These are phyloP conservation scores for Crossaster papposus DNA, from an alignment of 53 echinoderm and acorn worm species.

Conservation along the genomic window DNA sequence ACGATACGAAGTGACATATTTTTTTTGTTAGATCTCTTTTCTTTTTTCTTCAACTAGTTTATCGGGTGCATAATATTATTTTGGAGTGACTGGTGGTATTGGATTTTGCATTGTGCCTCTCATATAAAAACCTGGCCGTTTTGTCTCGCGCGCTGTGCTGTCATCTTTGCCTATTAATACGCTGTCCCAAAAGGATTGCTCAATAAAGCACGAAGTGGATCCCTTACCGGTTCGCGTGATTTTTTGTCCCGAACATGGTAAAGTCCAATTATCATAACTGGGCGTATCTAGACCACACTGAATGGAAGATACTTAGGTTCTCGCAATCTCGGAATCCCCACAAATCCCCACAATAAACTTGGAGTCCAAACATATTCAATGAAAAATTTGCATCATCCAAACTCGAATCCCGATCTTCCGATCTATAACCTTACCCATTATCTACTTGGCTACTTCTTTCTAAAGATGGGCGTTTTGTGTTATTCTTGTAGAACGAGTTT, in stretches of 20 bases:
- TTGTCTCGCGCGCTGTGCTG: background rate
- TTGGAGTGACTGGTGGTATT: background rate
- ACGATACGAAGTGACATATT: slow-evolving; percentile 8
- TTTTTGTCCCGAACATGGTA: background rate
- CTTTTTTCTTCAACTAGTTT: background rate
- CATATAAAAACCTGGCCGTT: background rate
- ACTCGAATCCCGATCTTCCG: no score
- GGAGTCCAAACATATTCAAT: no score
- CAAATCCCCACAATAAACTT: no score
- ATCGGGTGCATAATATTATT: background rate
- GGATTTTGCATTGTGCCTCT: background rate
- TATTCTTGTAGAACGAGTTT: no score
- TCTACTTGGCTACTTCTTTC: no score
- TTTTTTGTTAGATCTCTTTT: background rate
- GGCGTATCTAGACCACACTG: no score
- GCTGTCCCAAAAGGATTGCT: background rate
- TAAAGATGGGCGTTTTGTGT: no score
- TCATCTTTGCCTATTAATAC: background rate
- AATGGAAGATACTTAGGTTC: no score
- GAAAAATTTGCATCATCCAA: no score
- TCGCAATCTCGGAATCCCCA: no score
- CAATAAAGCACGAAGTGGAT: background rate
- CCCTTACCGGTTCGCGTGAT: background rate
- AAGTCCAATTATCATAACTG: background rate
- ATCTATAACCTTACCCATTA: no score